phyloP scores from a whole-genome alignment of 2,113 vertebrate species.

The Columba janthina region DNA sequence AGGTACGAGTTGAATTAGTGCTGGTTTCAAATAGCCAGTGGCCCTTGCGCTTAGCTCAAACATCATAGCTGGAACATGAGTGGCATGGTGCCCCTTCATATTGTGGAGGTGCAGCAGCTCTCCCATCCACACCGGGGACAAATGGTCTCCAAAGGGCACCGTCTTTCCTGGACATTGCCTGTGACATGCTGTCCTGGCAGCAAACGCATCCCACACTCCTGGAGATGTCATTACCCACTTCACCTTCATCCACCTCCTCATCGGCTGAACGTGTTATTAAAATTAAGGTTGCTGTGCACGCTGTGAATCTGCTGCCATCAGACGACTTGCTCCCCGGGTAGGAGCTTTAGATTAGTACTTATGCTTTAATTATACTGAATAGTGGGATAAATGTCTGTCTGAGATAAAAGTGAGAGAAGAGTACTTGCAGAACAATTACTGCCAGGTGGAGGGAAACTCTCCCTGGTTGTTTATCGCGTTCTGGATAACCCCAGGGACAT shows the following conservation, averaged over 20 bases:
- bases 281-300: neutral
- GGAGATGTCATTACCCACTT: neutral
- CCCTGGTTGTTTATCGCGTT: neutral
- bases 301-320: neutral
- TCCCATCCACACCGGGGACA: neutral
- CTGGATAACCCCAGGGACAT: neutral
- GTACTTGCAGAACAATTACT: neutral
- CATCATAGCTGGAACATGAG: neutral
- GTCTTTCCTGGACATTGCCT: too few species aligned
- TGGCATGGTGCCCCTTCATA: fast-evolving
- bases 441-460: neutral
- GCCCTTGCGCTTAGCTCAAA: neutral
- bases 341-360: neutral
- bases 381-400: neutral
- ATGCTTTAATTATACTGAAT: neutral
- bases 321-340: neutral
- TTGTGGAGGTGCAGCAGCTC: neutral
- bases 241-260: neutral
- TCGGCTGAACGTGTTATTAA: neutral
- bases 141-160: neutral
- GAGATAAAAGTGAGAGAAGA: neutral
- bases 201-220: neutral
- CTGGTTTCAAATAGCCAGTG: neutral
- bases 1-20: neutral
- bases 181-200: fast-evolving